A percentile compares a stretch with the other conserved stretches of the same genome.
Conservation (phyloP, 2,888 invertebrate genomes). For the Automeris io region DNA sequence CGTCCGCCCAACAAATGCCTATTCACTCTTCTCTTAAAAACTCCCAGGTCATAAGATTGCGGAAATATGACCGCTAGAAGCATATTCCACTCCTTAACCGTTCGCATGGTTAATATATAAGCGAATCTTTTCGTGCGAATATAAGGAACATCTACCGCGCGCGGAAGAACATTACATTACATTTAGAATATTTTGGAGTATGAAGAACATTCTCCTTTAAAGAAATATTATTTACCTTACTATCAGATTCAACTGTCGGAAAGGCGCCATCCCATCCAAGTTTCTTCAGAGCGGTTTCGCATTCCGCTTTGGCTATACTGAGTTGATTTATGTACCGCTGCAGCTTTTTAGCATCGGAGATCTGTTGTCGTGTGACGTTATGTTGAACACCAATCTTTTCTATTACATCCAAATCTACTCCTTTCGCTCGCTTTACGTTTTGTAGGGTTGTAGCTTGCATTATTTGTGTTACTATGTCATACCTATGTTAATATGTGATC, state of each 20-base stretch:
- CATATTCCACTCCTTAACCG: too few relatives aligned
- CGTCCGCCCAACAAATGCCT: too few relatives aligned
- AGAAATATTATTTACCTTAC: conserved; percentile 36
- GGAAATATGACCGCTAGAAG: too few relatives aligned
- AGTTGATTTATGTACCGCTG: conserved; percentile 90
- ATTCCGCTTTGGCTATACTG: conserved; percentile 87
- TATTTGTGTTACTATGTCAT: conserved; percentile 92
- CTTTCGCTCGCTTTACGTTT: conserved; percentile 91
- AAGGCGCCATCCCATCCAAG: conserved; percentile 87
- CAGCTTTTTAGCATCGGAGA: conserved; percentile 87
- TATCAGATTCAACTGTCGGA: conserved; percentile 71
- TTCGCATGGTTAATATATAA: too few relatives aligned
- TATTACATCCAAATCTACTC: conserved; percentile 80
- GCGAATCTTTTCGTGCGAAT: too few relatives aligned
- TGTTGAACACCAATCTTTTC: conserved; percentile 73
- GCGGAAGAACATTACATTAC: too few relatives aligned
- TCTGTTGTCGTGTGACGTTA: conserved; percentile 84
- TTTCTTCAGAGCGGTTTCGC: conserved; percentile 84
- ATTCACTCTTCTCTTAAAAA: too few relatives aligned
- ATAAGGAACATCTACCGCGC: too few relatives aligned
- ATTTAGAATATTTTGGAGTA: too few relatives aligned
- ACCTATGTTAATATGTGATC: conserved; percentile 58
- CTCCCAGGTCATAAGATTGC: too few relatives aligned
- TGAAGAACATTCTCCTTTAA: too few relatives aligned
- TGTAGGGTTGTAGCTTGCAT: conserved; percentile 96